Percentiles rank a stretch among this genome's conserved stretches.
Conservation (phyloP, 1,140 invertebrate species). For the Pissodes strobi region DNA sequence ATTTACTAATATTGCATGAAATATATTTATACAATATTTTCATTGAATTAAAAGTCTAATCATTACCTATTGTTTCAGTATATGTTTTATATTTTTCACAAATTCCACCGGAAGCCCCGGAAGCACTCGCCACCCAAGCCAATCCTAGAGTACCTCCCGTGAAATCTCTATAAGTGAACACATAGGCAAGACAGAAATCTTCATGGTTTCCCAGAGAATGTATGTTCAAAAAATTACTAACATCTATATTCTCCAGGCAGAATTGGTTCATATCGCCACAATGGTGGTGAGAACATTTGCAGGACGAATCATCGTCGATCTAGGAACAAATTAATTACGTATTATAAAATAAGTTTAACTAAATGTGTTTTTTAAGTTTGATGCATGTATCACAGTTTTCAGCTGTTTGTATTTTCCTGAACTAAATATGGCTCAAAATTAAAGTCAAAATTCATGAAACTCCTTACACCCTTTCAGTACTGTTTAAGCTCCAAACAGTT, state of each 20-base stretch:
- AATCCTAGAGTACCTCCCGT: constrained; percentile 67
- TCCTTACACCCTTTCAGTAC: too few species aligned
- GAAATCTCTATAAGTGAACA: constrained; percentile 86
- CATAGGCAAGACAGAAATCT: constrained; percentile 97
- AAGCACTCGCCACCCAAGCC: constrained; percentile 97
- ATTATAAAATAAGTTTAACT: neutral
- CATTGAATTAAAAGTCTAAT: too few species aligned
- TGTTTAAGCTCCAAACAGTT: too few species aligned
- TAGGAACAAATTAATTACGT: too few species aligned
- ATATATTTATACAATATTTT: too few species aligned
- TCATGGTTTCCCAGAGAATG: constrained; percentile 97
- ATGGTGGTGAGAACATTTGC: constrained; percentile 64
- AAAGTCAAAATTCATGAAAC: too few species aligned
- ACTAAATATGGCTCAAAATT: too few species aligned
- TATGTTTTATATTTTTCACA: constrained; percentile 98
- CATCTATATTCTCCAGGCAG: constrained; percentile 97
- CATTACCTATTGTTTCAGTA: constrained; percentile 83
- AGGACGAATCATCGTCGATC: constrained; percentile 89
- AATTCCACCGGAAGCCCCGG: constrained; percentile 95
- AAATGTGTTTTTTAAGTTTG: constrained; percentile 3
- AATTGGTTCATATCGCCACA: constrained; percentile 86
- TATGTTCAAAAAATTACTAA: constrained; percentile 98
- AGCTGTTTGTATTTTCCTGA: too few species aligned
- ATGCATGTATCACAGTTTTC: too few species aligned
- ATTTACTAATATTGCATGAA: too few species aligned